Percentiles rank a stretch among this genome's conserved stretches.
Conservation (phyloP, 2,113 vertebrate species). For the Seriola rivoliana region DNA sequence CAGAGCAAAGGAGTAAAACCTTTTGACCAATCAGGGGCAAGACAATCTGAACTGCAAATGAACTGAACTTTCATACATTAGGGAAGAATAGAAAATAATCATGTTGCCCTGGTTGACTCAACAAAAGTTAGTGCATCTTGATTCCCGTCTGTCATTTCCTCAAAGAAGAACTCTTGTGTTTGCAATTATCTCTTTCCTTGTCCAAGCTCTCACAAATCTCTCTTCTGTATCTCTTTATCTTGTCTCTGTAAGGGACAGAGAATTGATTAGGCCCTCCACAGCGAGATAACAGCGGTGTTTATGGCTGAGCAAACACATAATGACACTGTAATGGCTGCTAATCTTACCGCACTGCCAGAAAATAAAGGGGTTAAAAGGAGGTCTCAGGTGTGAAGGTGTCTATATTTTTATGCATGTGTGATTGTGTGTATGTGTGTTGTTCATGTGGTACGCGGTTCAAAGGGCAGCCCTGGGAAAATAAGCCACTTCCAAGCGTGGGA, state of each 20-base stretch:
- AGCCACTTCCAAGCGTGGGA: constrained; percentile 73
- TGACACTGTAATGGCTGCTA: constrained; percentile 73
- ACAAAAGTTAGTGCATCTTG: neutral
- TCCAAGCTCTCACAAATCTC: constrained; percentile 34
- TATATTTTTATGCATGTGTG: constrained; percentile 54
- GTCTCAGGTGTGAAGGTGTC: constrained; percentile 74
- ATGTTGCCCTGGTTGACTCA: neutral
- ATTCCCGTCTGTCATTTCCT: constrained; percentile 7
- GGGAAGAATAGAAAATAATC: neutral
- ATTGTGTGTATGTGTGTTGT: constrained; percentile 44
- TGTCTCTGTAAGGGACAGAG: constrained; percentile 57
- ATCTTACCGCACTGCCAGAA: constrained; percentile 71
- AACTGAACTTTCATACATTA: neutral
- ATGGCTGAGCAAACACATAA: constrained; percentile 75
- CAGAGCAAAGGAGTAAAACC: constrained; percentile 30
- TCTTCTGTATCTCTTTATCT: constrained; percentile 67
- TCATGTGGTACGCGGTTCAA: constrained; percentile 58
- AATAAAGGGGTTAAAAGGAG: constrained; percentile 66
- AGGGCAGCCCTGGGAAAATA: constrained; percentile 74
- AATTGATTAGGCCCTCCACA: constrained; percentile 63
- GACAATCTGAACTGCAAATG: constrained; percentile 2
- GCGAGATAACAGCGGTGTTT: constrained; percentile 74
- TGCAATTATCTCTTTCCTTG: constrained; percentile 34
- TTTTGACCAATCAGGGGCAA: neutral
- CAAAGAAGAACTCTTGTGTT: constrained; percentile 3